Conservation (phyloP, 2,113 vertebrate genomes). For the Dromaius novaehollandiae region DNA sequence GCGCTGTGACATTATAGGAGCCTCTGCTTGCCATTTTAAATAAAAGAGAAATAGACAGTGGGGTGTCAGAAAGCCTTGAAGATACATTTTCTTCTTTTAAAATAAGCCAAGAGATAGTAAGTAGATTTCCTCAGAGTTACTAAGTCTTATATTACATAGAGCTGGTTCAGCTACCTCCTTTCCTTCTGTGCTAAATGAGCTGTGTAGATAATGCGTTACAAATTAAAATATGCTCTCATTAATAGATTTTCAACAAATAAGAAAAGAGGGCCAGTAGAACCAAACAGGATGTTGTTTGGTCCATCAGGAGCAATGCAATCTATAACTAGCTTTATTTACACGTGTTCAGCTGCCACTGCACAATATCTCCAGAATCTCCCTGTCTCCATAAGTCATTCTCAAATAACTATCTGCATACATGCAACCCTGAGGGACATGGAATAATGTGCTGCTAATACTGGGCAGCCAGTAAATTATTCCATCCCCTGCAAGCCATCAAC, state of each 20-base stretch:
- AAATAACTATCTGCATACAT: neutral
- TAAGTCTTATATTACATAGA: neutral
- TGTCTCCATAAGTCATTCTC: neutral
- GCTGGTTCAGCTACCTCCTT: neutral
- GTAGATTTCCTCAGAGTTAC: neutral
- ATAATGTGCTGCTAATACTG: neutral
- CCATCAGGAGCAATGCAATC: neutral
- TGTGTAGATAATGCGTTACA: neutral
- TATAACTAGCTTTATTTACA: slow-evolving; percentile 31
- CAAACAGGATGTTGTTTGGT: neutral
- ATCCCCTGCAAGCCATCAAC: neutral
- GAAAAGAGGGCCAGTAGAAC: neutral
- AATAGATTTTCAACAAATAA: slow-evolving; percentile 14
- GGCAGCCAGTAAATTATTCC: neutral
- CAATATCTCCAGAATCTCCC: neutral
- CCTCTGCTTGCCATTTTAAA: neutral
- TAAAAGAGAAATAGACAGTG: neutral
- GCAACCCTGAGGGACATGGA: neutral
- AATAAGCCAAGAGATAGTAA: neutral
- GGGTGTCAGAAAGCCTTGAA: neutral
- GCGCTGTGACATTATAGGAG: neutral
- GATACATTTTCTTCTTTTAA: neutral
- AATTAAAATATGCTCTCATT: neutral
- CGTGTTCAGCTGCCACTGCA: neutral
- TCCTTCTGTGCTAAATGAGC: neutral